Evolutionary conservation across 2,113 vertebrate genomes (phyloP), one percentile per base, ranked within the genome.

Genomic region (Zosterops borbonicus): DNA sequence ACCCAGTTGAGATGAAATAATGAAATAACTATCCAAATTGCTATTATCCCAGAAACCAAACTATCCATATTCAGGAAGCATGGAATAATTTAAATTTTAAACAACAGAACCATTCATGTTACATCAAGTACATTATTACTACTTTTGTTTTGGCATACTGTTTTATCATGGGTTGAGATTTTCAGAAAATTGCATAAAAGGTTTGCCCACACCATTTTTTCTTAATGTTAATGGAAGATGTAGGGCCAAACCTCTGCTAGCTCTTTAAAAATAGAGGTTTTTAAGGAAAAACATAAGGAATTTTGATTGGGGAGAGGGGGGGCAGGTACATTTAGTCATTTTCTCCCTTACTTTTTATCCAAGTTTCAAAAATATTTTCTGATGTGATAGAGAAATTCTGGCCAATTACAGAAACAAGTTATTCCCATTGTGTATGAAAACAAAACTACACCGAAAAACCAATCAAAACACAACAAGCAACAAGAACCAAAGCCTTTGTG

Each of bases 1-100:
- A 52, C 42, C 35, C 56, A 78, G 29, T 11, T 83, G 68, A 92
- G 56, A 86, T 87, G 88, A 92, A 95, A 89, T 94, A 95, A 96
- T 95, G 56, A 94, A 93, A 67, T 93, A 96, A 81, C 80, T 78
- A 18, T 58, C 76, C 65, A 90, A 73, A 94, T 52, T 82, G 46
- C 69, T 81, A 4, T 96, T 93, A 78, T 81, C 42, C 46, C 44
- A 84, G 64, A 96, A 92, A 86, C 79, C 60, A 87, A 92, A 80
- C 60, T 80, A 41, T 83, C 75, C 44, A 12, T 95, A 88, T 62
- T 75, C 56, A 84, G 83, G 83, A 92, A 89, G 49, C 33, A 60
- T 75, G 56, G 75, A 88, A 67, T 88, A 47, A 88, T 79, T 93
- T 96, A 74, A 91, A 78, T 39, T 53, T 91, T 86, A 85, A 86